A percentile compares a stretch with the other conserved stretches of the same genome.
phyloP scores from a whole-genome alignment of 2,888 invertebrate species.

The Tenthredo mesomela region DNA sequence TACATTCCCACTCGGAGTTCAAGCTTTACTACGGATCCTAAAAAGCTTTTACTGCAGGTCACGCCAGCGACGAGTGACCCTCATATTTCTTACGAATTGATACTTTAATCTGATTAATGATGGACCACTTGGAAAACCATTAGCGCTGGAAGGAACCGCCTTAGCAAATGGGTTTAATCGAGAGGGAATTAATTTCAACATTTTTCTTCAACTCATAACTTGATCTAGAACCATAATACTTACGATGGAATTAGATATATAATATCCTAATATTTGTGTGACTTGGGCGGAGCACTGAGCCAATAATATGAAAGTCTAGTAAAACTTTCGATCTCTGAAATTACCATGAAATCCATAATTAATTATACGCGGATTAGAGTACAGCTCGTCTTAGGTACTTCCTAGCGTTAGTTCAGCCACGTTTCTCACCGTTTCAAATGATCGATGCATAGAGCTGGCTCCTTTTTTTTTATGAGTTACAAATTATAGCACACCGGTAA shows the following conservation, averaged over 20 bases:
- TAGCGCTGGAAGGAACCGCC: neutral
- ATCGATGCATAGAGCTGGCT: neutral
- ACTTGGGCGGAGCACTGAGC: neutral
- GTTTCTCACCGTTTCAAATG: slow-evolving; percentile 19
- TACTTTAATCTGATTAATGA: neutral
- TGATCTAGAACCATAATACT: neutral
- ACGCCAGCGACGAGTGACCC: neutral
- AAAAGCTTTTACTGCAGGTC: neutral
- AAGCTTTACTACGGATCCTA: too few species aligned
- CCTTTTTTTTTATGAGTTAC: neutral
- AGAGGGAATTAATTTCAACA: too few species aligned
- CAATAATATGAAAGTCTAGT: slow-evolving; percentile 38
- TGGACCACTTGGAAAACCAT: neutral
- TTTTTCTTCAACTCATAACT: neutral
- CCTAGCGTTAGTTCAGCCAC: neutral
- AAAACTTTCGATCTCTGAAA: slow-evolving; percentile 43
- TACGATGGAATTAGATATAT: neutral
- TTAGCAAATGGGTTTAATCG: neutral
- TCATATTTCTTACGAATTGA: neutral
- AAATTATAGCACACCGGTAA: slow-evolving; percentile 24
- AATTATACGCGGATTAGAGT: slow-evolving; percentile 32
- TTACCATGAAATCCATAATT: slow-evolving; percentile 42
- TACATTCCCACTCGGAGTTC: too few species aligned
- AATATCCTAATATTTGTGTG: slow-evolving; percentile 15
- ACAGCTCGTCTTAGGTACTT: neutral